Evolutionary conservation across 2,888 invertebrate species (phyloP).

Genomic region (Cephus sareptanus): DNA sequence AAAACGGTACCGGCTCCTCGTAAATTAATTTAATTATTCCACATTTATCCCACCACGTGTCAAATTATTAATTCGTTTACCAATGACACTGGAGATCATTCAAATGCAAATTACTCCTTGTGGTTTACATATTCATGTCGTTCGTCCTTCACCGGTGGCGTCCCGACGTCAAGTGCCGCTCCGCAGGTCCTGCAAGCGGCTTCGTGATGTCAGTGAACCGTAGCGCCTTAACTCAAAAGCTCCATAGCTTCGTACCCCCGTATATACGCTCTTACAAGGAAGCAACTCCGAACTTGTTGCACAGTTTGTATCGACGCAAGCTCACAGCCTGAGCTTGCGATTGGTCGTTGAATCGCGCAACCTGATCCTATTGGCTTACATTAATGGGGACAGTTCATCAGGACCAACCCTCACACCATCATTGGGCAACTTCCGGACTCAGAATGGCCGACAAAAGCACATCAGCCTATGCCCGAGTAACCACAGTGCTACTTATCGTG

Average conservation of each 20-base stretch:
- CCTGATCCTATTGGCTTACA: slow-evolving; percentile 14
- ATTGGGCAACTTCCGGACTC: slow-evolving; percentile 44
- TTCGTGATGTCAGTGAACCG: slow-evolving; percentile 61
- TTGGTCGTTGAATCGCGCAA: slow-evolving; percentile 36
- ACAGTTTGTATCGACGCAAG: slow-evolving; percentile 30
- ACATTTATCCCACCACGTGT: not conserved
- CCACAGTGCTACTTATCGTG: not conserved
- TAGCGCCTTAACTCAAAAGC: not conserved
- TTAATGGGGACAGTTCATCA: slow-evolving; percentile 17
- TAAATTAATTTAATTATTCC: not conserved
- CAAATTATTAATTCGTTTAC: not conserved
- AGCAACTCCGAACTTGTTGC: slow-evolving; percentile 51
- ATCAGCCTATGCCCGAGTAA: not conserved
- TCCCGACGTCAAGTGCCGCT: slow-evolving; percentile 62
- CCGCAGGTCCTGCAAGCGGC: slow-evolving; percentile 31
- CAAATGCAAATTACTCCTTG: slow-evolving; percentile 24
- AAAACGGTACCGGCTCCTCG: too few species aligned
- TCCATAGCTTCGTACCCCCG: not conserved
- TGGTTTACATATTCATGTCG: slow-evolving; percentile 46
- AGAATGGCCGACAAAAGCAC: slow-evolving; percentile 39
- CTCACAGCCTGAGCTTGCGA: slow-evolving; percentile 26
- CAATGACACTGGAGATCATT: slow-evolving; percentile 5
- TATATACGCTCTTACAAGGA: slow-evolving; percentile 20
- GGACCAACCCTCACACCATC: slow-evolving; percentile 39
- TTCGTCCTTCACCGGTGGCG: slow-evolving; percentile 64